Evolutionary conservation across 2,797 vertebrate species (phyloP).

Genomic region (Remorina albescens): DNA sequence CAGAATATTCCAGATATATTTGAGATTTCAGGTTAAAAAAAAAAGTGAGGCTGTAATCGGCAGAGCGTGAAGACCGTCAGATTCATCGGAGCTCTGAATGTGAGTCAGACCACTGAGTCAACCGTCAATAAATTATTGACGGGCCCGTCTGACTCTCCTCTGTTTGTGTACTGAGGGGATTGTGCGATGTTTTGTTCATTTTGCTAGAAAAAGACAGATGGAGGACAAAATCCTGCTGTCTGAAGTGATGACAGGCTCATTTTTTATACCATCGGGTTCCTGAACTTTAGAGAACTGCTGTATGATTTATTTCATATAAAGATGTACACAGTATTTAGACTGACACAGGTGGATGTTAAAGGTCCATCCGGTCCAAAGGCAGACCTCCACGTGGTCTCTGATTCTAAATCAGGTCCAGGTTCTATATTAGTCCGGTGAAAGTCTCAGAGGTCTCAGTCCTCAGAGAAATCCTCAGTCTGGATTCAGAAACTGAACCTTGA

Average conservation of each 20-base stretch:
- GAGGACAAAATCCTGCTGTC: background rate
- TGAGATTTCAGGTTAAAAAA: background rate
- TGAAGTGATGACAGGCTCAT: background rate
- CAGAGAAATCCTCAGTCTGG: no score
- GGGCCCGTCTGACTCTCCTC: slow-evolving; percentile 6
- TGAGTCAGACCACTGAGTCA: background rate
- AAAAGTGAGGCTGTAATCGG: background rate
- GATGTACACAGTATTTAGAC: no score
- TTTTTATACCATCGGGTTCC: background rate
- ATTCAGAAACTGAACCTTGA: no score
- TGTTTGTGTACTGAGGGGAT: slow-evolving; percentile 4
- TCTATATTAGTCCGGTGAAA: no score
- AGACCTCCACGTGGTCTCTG: no score
- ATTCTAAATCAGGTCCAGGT: no score
- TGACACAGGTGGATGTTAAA: no score
- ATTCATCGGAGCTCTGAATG: background rate
- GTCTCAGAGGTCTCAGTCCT: no score
- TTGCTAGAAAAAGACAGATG: background rate
- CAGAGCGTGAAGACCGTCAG: background rate
- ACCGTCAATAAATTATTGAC: slow-evolving; percentile 39
- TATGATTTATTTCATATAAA: no score
- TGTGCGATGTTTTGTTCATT: slow-evolving; percentile 13
- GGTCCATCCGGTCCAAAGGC: no score
- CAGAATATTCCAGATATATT: background rate
- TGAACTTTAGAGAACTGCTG: no score